Percentiles rank a stretch among this genome's conserved stretches.
phyloP scores from a whole-genome alignment of 1,140 invertebrate genomes.

The Drosophila seguyi region DNA sequence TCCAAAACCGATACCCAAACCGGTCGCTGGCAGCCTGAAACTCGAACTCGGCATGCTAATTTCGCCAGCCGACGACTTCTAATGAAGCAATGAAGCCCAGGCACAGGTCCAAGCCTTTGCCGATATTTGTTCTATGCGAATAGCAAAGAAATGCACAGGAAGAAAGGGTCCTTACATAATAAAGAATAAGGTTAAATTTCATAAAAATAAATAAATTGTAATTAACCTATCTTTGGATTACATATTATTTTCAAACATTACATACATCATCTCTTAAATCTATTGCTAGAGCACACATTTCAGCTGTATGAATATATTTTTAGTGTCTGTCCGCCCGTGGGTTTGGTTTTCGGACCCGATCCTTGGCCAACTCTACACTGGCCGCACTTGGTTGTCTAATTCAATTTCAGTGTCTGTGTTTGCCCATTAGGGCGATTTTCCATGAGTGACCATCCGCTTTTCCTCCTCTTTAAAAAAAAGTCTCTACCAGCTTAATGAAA shows the following conservation, averaged over 20 bases:
- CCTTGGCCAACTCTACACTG: constrained; percentile 25
- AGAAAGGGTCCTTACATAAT: constrained; percentile 2
- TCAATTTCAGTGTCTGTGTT: constrained; percentile 78
- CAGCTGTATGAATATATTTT: constrained; percentile 44
- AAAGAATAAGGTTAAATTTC: neutral
- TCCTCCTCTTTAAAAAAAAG: constrained; percentile 23
- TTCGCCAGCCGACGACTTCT: constrained; percentile 46
- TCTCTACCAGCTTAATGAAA: constrained; percentile 65
- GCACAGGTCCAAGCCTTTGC: constrained; percentile 25
- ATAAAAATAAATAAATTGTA: neutral
- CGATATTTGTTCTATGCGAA: constrained; percentile 59
- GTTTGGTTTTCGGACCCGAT: constrained; percentile 20
- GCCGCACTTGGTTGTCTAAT: constrained; percentile 68
- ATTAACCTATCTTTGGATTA: neutral
- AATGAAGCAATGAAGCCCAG: constrained; percentile 70
- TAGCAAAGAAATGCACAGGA: constrained; percentile 10
- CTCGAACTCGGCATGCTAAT: constrained; percentile 61
- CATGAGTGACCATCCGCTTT: constrained; percentile 50
- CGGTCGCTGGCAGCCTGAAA: constrained; percentile 51
- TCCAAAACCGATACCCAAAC: constrained; percentile 34
- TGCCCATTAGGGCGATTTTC: constrained; percentile 53
- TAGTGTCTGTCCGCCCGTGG: constrained; percentile 2
- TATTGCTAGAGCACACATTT: neutral
- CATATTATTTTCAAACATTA: neutral
- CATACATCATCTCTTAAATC: neutral